A percentile compares a stretch with the other conserved stretches of the same genome.
These are phyloP conservation scores for Cheilosia vulpina DNA, from an alignment of 2,888 invertebrate genomes.

Conservation along the genomic window DNA sequence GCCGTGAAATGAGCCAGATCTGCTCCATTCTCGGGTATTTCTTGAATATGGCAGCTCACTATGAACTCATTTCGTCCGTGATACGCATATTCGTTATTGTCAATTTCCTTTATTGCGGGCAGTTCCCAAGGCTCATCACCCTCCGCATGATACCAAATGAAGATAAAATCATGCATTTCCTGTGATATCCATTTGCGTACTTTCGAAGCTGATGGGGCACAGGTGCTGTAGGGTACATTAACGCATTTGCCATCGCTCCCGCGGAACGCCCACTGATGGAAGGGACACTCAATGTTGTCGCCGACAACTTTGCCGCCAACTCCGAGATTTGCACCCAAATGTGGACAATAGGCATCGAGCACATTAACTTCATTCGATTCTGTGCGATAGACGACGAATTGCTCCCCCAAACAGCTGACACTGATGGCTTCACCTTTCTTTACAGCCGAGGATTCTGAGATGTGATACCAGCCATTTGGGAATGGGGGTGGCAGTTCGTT, in stretches of 20 bases:
- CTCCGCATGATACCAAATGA: slow-evolving; percentile 93
- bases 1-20: slow-evolving; percentile 92
- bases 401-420: slow-evolving; percentile 88
- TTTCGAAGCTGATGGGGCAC: slow-evolving; percentile 88
- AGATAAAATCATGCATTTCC: slow-evolving; percentile 90
- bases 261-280: slow-evolving; percentile 93
- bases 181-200: slow-evolving; percentile 88
- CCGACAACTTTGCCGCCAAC: slow-evolving; percentile 91
- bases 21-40: slow-evolving; percentile 95
- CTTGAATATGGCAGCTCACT: slow-evolving; percentile 90
- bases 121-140: slow-evolving; percentile 89
- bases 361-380: slow-evolving; percentile 87
- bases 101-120: slow-evolving; percentile 85
- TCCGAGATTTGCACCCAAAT: slow-evolving; percentile 94
- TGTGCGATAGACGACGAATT: slow-evolving; percentile 89
- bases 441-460: slow-evolving; percentile 88
- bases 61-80: slow-evolving; percentile 91
- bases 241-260: slow-evolving; percentile 90
- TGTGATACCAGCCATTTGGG: slow-evolving; percentile 95
- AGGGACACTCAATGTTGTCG: slow-evolving; percentile 93
- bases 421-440: slow-evolving; percentile 85
- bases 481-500: slow-evolving; percentile 90
- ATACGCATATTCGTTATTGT: slow-evolving; percentile 86
- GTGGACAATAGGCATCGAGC: slow-evolving; percentile 95
- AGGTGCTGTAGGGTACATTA: slow-evolving; percentile 89